Evolutionary conservation across 2,797 vertebrate species (phyloP), one percentile per base, ranked within the genome.

Genomic region (Sebastes glaucus): DNA sequence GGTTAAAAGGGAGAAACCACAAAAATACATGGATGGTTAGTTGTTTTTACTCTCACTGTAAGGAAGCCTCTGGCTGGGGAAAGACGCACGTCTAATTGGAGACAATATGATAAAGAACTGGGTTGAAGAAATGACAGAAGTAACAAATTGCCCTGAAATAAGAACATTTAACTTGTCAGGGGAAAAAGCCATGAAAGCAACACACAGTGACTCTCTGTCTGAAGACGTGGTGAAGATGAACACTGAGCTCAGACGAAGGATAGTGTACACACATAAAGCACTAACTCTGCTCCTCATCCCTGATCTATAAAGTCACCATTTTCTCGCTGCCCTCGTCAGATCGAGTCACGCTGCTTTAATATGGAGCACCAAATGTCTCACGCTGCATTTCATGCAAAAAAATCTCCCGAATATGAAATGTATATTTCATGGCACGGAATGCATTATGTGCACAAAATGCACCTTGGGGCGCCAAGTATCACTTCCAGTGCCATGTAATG

Each of bases 381-480:
- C 38, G 11, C 83, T 73, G 68, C 81, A 80, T 86, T 76, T 74
- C 11, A 0, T 70, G 71, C 70, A 38, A 38, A n/a, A 27, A n/a
- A 71, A 6, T 77, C 16, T 56, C 55, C 62, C 33, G 4, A 52
- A 76, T 27, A 49, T 18, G 35, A 82, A 87, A 89, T 91, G 73
- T 87, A 89, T 88, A 87, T 91, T 92, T 90, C 83, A 91, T 87
- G 65, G 62, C 68, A 77, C 30, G 9, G 69, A 89, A 73, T 86
- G 74, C 85, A 79, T 84, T 78, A 67, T 82, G 85, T 67, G 86
- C 86, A 87, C 33, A 87, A 84, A 87, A 77, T 61, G 72, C 80
- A 85, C 92, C 81, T 81, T 20, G 42, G 71, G 89, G 92, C 77
- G 11, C 69, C 63, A 33, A 87, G 46, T 74, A 67, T 66, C 53